Percentiles rank a stretch among this genome's conserved stretches.
These are phyloP conservation scores for Corynorhinus townsendii DNA, from an alignment of 2,113 vertebrate genomes.

Conservation along the genomic window DNA sequence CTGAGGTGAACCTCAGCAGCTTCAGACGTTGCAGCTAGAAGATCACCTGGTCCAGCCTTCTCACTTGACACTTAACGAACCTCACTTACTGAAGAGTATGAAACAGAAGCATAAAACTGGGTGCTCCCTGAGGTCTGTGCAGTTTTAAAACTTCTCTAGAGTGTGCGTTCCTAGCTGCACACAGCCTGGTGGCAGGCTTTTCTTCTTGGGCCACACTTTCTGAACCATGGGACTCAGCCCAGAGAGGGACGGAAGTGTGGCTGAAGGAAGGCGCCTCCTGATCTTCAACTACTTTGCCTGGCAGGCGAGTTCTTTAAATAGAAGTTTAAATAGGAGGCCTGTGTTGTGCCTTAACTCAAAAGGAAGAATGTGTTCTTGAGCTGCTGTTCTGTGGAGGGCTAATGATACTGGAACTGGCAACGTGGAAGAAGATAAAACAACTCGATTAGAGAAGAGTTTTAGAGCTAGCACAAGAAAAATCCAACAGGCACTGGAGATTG, in stretches of 20 bases:
- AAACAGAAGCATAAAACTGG: neutral
- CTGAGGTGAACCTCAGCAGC: neutral
- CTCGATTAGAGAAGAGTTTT: neutral
- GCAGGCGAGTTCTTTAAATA: constrained; percentile 40
- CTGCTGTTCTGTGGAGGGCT: neutral
- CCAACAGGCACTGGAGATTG: neutral
- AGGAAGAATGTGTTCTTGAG: constrained; percentile 11
- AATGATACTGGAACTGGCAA: neutral
- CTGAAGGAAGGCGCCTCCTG: neutral
- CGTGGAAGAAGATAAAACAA: neutral
- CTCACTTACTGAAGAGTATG: neutral
- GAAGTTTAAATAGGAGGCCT: constrained; percentile 1
- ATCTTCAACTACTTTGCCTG: constrained; percentile 15
- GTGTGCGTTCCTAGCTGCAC: neutral
- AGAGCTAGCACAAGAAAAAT: neutral
- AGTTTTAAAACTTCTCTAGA: neutral
- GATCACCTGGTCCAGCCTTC: neutral
- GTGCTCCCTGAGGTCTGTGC: neutral
- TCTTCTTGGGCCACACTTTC: neutral
- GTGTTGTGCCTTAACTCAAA: neutral
- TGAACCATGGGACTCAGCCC: neutral
- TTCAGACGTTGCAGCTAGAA: neutral
- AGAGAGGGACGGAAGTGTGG: neutral
- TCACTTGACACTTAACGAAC: neutral
- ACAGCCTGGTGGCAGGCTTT: neutral